phyloP scores from a whole-genome alignment of 2,797 vertebrate species.

The Lagocephalus sceleratus region DNA sequence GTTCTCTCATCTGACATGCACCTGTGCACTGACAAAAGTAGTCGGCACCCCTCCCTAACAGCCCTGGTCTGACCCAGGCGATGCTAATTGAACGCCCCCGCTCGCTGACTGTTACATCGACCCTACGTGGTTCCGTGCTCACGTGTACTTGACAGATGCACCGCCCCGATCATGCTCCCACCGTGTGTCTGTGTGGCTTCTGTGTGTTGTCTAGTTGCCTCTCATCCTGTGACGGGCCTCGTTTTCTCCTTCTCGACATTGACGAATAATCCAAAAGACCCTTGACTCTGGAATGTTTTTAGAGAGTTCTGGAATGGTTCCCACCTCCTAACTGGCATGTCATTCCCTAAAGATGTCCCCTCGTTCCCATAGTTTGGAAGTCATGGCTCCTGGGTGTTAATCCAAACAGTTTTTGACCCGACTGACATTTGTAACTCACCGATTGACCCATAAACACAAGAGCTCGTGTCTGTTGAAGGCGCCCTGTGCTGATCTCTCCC shows the following conservation, averaged over 20 bases:
- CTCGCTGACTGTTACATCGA: conserved; percentile 32
- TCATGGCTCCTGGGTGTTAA: conserved; percentile 25
- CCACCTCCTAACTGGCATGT: conserved; percentile 41
- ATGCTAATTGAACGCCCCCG: conserved; percentile 11
- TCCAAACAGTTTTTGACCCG: conserved; percentile 17
- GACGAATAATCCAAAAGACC: neutral
- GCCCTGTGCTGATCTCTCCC: neutral
- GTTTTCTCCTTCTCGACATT: neutral
- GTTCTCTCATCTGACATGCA: conserved; percentile 56
- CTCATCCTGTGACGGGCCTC: conserved; percentile 13
- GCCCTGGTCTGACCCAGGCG: conserved; percentile 19
- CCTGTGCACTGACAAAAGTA: conserved; percentile 47
- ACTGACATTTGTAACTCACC: conserved; percentile 32
- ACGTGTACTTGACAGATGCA: conserved; percentile 29
- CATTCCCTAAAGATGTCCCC: conserved; percentile 7
- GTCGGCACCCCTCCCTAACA: conserved; percentile 35
- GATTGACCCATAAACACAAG: neutral
- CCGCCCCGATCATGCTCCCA: conserved; percentile 32
- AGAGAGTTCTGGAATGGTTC: neutral
- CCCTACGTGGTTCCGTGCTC: conserved; percentile 29
- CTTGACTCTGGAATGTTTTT: neutral
- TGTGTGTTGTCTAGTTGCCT: conserved; percentile 39
- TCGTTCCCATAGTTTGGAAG: neutral
- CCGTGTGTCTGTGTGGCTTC: conserved; percentile 34
- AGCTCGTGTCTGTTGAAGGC: neutral